Conservation (phyloP, 2,888 invertebrate species). For the Arctia plantaginis region DNA sequence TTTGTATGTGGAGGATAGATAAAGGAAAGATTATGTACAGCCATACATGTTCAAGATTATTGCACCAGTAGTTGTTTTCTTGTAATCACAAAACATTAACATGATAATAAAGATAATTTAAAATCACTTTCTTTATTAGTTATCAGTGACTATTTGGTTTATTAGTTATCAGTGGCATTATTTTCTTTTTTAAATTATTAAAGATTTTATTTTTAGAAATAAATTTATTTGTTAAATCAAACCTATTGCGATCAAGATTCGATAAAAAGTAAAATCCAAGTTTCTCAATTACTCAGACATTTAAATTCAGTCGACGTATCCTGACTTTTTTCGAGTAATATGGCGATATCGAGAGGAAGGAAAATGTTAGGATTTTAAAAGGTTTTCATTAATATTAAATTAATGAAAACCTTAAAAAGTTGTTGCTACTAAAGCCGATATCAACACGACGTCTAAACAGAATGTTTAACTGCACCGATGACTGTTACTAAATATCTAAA, state of each 20-base stretch:
- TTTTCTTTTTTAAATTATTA: too few relatives aligned
- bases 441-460: too few relatives aligned
- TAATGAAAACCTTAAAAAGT: too few relatives aligned
- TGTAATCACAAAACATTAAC: background rate
- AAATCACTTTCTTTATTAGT: background rate
- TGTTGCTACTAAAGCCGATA: too few relatives aligned
- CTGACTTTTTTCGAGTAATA: background rate
- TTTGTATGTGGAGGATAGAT: background rate
- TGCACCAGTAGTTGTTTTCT: background rate
- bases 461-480: too few relatives aligned
- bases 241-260: background rate
- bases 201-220: too few relatives aligned
- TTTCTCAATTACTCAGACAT: too few relatives aligned
- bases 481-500: slow-evolving; percentile 36
- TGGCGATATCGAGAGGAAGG: too few relatives aligned
- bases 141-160: background rate
- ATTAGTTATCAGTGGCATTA: too few relatives aligned
- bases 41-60: background rate
- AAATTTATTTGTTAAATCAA: background rate
- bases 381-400: too few relatives aligned
- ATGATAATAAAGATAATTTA: background rate
- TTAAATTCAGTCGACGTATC: too few relatives aligned
- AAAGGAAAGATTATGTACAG: background rate
- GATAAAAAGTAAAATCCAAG: background rate
- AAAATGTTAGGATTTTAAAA: too few relatives aligned